A percentile compares a stretch with the other conserved stretches of the same genome.
phyloP scores from a whole-genome alignment of 2,888 invertebrate genomes.

The Sphaerophoria taeniata region DNA sequence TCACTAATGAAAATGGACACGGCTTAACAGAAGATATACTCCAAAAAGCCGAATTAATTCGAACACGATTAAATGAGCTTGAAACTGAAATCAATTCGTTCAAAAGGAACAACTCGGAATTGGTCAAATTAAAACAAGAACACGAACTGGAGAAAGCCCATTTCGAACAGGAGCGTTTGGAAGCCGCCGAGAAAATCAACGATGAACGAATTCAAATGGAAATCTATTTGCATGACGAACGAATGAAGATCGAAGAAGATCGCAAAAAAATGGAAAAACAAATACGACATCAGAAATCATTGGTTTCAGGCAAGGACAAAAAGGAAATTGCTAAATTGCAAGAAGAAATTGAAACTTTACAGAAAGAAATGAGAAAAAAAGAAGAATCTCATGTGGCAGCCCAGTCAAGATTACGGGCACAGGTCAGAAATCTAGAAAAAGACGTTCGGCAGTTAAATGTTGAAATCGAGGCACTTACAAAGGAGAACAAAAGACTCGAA shows the following conservation, averaged over 20 bases:
- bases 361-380: constrained; percentile 88
- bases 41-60: constrained; percentile 63
- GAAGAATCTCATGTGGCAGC: constrained; percentile 89
- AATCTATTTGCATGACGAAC: constrained; percentile 88
- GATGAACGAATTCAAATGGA: constrained; percentile 87
- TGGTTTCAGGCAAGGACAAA: constrained; percentile 87
- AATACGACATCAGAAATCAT: constrained; percentile 86
- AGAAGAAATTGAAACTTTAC: constrained; percentile 86
- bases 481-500: constrained; percentile 86
- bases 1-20: constrained; percentile 8
- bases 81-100: constrained; percentile 86
- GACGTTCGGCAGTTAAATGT: constrained; percentile 87
- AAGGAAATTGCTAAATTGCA: constrained; percentile 87
- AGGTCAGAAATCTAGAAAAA: constrained; percentile 88
- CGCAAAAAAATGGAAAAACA: constrained; percentile 87
- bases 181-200: constrained; percentile 85
- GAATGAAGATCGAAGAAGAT: constrained; percentile 87
- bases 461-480: constrained; percentile 87
- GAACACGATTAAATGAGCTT: constrained; percentile 86
- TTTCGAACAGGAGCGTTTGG: constrained; percentile 86
- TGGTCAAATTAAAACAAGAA: constrained; percentile 85
- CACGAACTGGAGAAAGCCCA: constrained; percentile 86
- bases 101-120: constrained; percentile 84
- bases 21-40: constrained; percentile 41
- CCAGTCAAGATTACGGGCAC: constrained; percentile 89